Base-by-base conservation (phyloP, 2,113 vertebrate genomes). In the Cryptotis parvus region DNA sequence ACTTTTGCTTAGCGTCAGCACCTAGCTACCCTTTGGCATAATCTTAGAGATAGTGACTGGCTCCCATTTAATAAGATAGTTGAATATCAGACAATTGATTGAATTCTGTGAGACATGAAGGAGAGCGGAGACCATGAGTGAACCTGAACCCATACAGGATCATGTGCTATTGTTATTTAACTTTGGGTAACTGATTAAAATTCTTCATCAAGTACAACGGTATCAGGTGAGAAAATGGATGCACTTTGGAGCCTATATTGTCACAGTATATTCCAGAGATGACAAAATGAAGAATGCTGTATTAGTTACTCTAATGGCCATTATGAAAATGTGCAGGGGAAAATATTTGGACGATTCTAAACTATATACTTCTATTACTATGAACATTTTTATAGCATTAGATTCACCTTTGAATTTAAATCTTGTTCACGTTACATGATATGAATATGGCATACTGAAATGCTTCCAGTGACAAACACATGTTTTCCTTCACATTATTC, bases 11-110 rank as follows among this genome's bases (percentile, higher is more conserved):
- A 9, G 31, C 35, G 18, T 90, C 87, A 63, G 91, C 88, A 93
- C 58, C 31, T 83, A 41, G 70, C 90, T 92, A 94, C 83, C 95
- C 94, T 93, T 97, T 97, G 96, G 93, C 89, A 68, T 95, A 96
- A 96, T 96, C 94, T 95, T 74, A 93, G 39, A 96, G 66, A 49
- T 35, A 15, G 6, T 83, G 84, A 79, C 24, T 93, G 93, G 93
- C 87, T 41, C 86, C 52, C 84, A 93, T 58, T 58, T 58, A 58
- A 58, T 91, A 76, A 33, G 92, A 93, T 92, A 52, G n/a, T 78
- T 74, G 91, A 93, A 81, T 94, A 96, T 16, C 95, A 95, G 96
- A 97, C 96, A 97, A 92, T 45, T 94, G 84, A 74, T 93, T 96
- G 95, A 95, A 33, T 96, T 87, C 88, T 49, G 76, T 81, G 94